Base-by-base conservation (phyloP, 37 sponge, comb jelly and placozoan species). In the Haliclona indistincta region DNA sequence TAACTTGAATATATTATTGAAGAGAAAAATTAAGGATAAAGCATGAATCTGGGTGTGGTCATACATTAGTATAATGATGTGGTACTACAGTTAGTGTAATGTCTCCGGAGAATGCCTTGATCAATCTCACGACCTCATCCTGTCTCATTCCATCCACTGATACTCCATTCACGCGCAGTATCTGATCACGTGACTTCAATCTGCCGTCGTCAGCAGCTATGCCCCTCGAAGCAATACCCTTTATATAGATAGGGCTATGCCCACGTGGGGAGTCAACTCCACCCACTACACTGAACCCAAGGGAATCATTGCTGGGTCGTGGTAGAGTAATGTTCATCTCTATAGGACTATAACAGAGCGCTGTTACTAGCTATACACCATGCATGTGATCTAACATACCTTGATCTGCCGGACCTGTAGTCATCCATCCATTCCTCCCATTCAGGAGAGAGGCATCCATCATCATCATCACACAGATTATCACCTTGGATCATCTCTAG, bases 281-380 rank as follows among this genome's bases (percentile, higher is more conserved):
- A 37, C 96, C 96, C 19, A 95, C 92, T 5, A 95, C 67, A 56
- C 92, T 95, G 81, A 95, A 95, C 55, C 96, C 96, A 28, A 95
- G 96, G 25, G 81, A 75, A 42, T 63, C 76, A 1, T 37, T 79
- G 2, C 65, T 54, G 1, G 54, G 62, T 13, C 81, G 68, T 11
- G 49, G 29, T 1, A 90, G 72, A 5, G 62, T 80, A 34, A 90
- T 63, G 17, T 43, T 56, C 29, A 43, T 34, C 54, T 76, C 80
- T 0, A 43, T 28, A 0, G 74, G 70, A 41, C 89, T 78, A 68
- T 30, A 28, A 38, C 38, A 44, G 60, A 35, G 53, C 33, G 40
- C 15, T 2, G 29, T 25, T 29, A 6, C 8, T 41, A 40, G 25
- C 29, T 69, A 41, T 40, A 42, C 4, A 69, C 30, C 49, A 23